Percentiles rank a stretch among this genome's conserved stretches.
Evolutionary conservation across 2,888 invertebrate genomes (phyloP).

Genomic region (Hymenopus coronatus): DNA sequence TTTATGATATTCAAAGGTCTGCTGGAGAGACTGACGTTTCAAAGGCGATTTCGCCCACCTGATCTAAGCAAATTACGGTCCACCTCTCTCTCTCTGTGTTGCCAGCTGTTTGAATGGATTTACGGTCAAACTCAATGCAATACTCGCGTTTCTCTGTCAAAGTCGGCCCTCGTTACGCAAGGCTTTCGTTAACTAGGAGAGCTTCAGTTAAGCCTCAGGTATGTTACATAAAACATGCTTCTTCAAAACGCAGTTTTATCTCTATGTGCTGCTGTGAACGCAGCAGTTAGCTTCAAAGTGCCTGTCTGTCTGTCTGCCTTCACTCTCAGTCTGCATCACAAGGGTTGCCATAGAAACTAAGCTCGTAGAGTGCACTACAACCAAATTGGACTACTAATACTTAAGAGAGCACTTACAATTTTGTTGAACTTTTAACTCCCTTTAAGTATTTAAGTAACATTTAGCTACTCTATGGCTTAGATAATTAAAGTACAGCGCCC

Average conservation of each 20-base stretch:
- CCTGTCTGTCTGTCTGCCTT: background rate
- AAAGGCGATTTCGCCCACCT: background rate
- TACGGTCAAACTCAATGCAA: background rate
- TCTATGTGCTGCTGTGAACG: background rate
- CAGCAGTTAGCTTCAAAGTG: background rate
- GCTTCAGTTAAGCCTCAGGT: background rate
- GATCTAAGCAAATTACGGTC: background rate
- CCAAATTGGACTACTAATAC: background rate
- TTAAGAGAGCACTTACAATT: too few relatives aligned
- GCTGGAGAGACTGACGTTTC: background rate
- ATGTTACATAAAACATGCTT: background rate
- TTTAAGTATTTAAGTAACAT: too few relatives aligned
- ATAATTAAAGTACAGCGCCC: too few relatives aligned
- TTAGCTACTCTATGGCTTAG: too few relatives aligned
- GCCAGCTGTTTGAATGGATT: background rate
- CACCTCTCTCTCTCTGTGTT: background rate
- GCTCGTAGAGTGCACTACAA: background rate
- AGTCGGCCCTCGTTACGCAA: background rate
- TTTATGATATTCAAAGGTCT: background rate
- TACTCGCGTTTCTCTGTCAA: background rate
- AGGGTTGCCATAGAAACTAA: background rate
- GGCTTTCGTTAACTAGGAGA: background rate
- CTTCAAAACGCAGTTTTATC: background rate
- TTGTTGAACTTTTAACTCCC: too few relatives aligned
- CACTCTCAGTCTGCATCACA: background rate